Evolutionary conservation across 2,888 invertebrate genomes (phyloP), one percentile per base, ranked within the genome.

Genomic region (Acronicta psi): DNA sequence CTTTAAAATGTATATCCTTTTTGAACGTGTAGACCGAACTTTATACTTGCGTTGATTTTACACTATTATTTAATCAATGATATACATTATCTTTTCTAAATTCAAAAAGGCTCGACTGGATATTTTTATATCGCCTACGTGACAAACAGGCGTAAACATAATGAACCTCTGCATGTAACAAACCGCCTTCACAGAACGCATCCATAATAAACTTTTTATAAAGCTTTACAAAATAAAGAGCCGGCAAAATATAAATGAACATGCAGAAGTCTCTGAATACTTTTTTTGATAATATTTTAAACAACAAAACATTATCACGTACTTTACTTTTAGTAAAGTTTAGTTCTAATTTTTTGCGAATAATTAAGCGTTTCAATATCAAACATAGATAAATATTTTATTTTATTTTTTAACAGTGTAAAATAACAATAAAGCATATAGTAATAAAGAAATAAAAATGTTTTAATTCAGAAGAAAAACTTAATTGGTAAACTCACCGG

Each of bases 401-500:
- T 18, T 5, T 18, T 18, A 40, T 40, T 40, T 16, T n/a, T 16
- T 6, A 37, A 37, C 4, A 38, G 11, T 38, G 9, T 40, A 44
- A 44, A 17, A 8, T 3, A 34, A 18, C 17, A 31, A 34, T 18
- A 8, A 13, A 3, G 13, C 2, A 18, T 18, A 18, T 13, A 25
- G 34, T 16, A 34, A 44, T 10, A 13, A 2, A 29, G 11, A 29
- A 11, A 11, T 11, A 11, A 11, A 29, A 2, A 18, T 18, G 43
- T 0, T 37, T 57, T 47, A 0, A 40, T 11, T 40, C 18, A 56
- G 50, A 45, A 31, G 18, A 49, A 20, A 17, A 47, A 42, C 10
- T 18, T 5, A 9, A 36, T 1, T 47, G n/a, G 16, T 6, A 73
- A 82, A 81, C 87, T 86, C 78, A 87, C 87, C 87, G 59, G 65